Evolutionary conservation across 2,113 vertebrate species (phyloP).

Genomic region (Protomyctophum bolini): DNA sequence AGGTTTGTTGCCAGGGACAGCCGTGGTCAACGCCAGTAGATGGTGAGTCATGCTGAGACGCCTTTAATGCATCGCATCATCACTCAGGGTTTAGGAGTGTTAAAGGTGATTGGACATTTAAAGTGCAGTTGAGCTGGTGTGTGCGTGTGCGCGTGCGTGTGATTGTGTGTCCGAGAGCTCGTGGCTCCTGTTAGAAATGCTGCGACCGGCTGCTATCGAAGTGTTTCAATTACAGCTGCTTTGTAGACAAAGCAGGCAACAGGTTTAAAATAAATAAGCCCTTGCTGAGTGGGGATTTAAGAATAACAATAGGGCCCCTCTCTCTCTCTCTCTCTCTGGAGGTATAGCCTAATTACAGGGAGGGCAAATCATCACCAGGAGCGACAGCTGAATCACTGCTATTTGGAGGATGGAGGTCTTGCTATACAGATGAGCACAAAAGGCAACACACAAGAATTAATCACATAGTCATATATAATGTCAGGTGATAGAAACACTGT

Average conservation of each 20-base stretch:
- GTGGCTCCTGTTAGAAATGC: no score
- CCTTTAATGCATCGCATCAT: no score
- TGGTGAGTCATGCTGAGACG: no score
- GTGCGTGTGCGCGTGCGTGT: no score
- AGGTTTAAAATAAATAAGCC: slow-evolving; percentile 58
- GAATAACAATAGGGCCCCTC: background rate
- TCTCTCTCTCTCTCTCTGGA: slow-evolving; percentile 11
- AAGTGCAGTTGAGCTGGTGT: no score
- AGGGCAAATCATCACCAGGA: slow-evolving; percentile 60
- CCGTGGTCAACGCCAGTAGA: no score
- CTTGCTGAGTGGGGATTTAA: slow-evolving; percentile 39
- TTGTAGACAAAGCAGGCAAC: slow-evolving; percentile 68
- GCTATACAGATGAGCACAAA: slow-evolving; percentile 16
- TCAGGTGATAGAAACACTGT: no score
- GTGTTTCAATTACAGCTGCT: slow-evolving; percentile 76
- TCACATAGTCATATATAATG: no score
- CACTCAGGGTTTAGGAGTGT: no score
- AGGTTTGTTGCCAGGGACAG: no score
- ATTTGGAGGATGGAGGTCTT: slow-evolving; percentile 43
- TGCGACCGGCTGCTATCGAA: background rate
- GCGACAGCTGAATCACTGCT: slow-evolving; percentile 56
- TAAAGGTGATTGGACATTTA: no score
- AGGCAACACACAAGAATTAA: background rate
- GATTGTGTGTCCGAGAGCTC: no score
- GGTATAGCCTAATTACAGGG: slow-evolving; percentile 65